Conservation (phyloP, 2,113 vertebrate genomes). For the Sinocyclocheilus anophthalmus region DNA sequence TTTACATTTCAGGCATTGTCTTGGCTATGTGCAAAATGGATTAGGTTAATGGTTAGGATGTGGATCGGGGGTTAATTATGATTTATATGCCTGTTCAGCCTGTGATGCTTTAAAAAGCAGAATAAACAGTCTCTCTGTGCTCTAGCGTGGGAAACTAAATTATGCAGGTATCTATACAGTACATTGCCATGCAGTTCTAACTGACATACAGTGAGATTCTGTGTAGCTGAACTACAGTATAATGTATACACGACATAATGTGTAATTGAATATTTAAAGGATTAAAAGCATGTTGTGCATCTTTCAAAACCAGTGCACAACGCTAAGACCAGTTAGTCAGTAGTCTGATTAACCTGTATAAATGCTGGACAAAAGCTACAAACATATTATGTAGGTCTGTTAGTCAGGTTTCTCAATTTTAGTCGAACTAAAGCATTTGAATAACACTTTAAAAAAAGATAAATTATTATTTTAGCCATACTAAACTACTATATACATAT, state of each 20-base stretch:
- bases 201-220: not conserved
- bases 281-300: not conserved
- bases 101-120: constrained; percentile 1
- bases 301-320: not conserved
- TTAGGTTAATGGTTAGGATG: constrained; percentile 9
- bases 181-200: not conserved
- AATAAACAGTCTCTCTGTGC: not conserved
- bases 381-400: not conserved
- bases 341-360: not conserved
- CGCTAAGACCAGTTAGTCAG: too few species aligned
- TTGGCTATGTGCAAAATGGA: constrained; percentile 2
- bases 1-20: constrained; percentile 4
- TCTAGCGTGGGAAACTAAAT: constrained; percentile 2
- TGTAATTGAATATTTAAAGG: not conserved
- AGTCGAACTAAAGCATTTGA: not conserved
- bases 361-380: not conserved
- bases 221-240: not conserved
- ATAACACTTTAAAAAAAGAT: not conserved
- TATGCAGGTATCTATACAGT: not conserved
- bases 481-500: not conserved
- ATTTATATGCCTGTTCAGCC: constrained; percentile 22
- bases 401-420: not conserved
- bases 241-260: not conserved
- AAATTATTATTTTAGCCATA: not conserved
- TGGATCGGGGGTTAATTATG: constrained; percentile 27